Percentiles rank a stretch among this genome's conserved stretches.
These are phyloP conservation scores for Sitophilus oryzae DNA, from an alignment of 1,140 invertebrate genomes.

Conservation along the genomic window DNA sequence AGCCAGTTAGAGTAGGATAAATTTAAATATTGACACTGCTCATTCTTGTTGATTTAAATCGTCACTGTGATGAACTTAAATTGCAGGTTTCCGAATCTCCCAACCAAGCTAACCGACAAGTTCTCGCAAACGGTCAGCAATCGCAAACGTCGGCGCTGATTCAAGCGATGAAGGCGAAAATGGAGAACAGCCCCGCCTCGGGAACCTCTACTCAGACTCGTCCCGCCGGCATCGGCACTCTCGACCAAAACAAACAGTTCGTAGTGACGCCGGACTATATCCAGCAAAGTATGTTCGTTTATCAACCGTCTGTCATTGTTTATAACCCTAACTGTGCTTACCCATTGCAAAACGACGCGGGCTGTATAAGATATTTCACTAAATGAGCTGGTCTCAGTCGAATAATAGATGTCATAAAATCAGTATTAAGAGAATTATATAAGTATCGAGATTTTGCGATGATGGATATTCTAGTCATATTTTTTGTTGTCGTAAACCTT, in stretches of 20 bases:
- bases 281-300: conserved; percentile 70
- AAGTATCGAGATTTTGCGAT: too few relatives aligned
- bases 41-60: too few relatives aligned
- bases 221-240: conserved; percentile 43
- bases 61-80: too few relatives aligned
- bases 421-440: too few relatives aligned
- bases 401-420: too few relatives aligned
- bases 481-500: too few relatives aligned
- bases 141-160: conserved; percentile 36
- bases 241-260: conserved; percentile 61
- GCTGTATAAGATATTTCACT: conserved; percentile 24
- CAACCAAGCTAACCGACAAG: conserved; percentile 29
- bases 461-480: too few relatives aligned
- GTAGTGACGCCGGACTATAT: conserved; percentile 82
- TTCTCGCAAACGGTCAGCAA: conserved; percentile 42
- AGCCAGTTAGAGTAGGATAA: too few relatives aligned
- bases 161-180: conserved; percentile 40
- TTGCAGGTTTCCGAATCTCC: conserved; percentile 24
- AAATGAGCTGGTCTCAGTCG: too few relatives aligned
- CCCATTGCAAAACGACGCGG: conserved; percentile 44
- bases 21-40: too few relatives aligned
- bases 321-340: conserved; percentile 43
- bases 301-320: conserved; percentile 43
- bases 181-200: conserved; percentile 23
- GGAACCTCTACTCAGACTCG: conserved; percentile 31